A percentile compares a stretch with the other conserved stretches of the same genome.
These are phyloP conservation scores for Bagarius yarrelli DNA, from an alignment of 2,113 vertebrate genomes.

Conservation along the genomic window DNA sequence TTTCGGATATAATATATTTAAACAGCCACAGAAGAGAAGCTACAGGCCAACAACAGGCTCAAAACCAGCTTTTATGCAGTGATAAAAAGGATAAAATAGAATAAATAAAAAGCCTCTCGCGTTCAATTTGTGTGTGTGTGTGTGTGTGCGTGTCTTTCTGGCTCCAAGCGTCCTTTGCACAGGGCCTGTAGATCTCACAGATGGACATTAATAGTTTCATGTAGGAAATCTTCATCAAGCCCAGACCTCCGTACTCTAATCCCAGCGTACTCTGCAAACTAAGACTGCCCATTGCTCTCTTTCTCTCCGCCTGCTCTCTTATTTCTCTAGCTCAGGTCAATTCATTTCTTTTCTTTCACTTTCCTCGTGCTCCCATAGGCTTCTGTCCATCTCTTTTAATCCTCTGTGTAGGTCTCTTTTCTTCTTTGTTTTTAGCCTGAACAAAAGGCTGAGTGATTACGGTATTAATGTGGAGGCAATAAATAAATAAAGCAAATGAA, in stretches of 20 bases:
- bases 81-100: constrained; percentile 5
- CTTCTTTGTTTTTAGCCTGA: neutral
- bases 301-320: neutral
- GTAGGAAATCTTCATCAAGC: constrained; percentile 28
- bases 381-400: constrained; percentile 28
- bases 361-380: neutral
- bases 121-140: neutral
- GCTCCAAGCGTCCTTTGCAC: neutral
- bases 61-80: constrained; percentile 2
- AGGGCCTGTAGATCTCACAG: constrained; percentile 32
- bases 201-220: constrained; percentile 44
- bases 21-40: neutral
- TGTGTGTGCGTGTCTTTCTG: constrained; percentile 23
- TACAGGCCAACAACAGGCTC: constrained; percentile 2
- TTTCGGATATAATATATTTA: neutral
- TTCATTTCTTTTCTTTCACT: neutral
- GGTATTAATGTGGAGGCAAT: neutral
- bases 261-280: constrained; percentile 2
- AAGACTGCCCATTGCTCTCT: neutral
- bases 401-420: neutral
- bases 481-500: constrained; percentile 19
- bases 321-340: neutral
- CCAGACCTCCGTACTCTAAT: constrained; percentile 30
- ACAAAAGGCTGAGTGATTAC: neutral
- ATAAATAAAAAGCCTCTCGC: constrained; percentile 30